Percentiles rank a stretch among this genome's conserved stretches.
Evolutionary conservation across 2,113 vertebrate species (phyloP).

Genomic region (Eolophus roseicapilla): DNA sequence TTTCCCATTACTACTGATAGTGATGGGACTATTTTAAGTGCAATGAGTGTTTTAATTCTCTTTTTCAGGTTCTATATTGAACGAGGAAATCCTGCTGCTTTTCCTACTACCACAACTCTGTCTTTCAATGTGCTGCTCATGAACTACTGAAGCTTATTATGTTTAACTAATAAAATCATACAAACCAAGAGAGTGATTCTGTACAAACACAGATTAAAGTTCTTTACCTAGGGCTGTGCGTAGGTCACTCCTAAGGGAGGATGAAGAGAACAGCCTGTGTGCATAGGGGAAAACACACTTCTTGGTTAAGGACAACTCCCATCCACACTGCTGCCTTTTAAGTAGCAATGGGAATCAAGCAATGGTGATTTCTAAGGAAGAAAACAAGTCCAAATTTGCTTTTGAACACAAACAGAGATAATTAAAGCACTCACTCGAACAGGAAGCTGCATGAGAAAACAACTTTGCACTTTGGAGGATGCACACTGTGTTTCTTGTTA

Average conservation of each 20-base stretch:
- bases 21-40: neutral
- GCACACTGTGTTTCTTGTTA: constrained; percentile 25
- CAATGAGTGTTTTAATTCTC: neutral
- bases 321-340: neutral
- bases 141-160: neutral
- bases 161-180: constrained; percentile 30
- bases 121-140: neutral
- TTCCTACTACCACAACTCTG: neutral
- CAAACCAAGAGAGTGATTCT: neutral
- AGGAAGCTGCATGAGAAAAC: constrained; percentile 48
- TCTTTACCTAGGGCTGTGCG: neutral
- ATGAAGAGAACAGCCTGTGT: neutral
- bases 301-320: neutral
- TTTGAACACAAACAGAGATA: constrained; percentile 36
- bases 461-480: constrained; percentile 18
- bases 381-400: neutral
- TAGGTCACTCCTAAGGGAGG: neutral
- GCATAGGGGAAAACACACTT: neutral
- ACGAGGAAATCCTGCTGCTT: neutral
- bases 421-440: constrained; percentile 48
- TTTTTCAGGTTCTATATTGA: neutral
- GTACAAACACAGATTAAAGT: constrained; percentile 37
- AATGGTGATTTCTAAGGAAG: constrained; percentile 28
- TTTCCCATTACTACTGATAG: constrained; percentile 21
- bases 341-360: constrained; percentile 9